Evolutionary conservation across 2,888 invertebrate genomes (phyloP).

Genomic region (Drosophila greeni): DNA sequence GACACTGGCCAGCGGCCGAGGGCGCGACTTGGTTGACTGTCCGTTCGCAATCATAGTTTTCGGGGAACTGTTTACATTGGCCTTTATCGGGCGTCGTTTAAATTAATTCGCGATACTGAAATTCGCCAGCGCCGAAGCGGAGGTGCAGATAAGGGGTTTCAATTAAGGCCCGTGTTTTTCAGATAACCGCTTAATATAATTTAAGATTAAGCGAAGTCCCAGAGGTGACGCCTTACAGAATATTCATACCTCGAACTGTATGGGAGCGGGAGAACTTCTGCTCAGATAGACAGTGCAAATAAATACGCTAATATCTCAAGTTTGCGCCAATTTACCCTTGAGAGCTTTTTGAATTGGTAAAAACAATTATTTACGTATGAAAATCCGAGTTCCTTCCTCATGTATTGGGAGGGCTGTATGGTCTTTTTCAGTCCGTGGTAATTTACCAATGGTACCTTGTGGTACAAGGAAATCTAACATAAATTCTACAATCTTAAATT

Average conservation of each 20-base stretch:
- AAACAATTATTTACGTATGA: conserved; percentile 2
- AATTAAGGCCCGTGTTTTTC: conserved; percentile 46
- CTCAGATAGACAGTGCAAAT: conserved; percentile 13
- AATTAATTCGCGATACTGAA: conserved; percentile 54
- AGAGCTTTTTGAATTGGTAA: conserved; percentile 1
- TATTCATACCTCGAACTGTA: not conserved
- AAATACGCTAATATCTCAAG: conserved; percentile 13
- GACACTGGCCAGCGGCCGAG: conserved; percentile 28
- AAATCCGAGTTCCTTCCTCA: too few species aligned
- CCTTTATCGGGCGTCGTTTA: conserved; percentile 53
- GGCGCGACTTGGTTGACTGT: conserved; percentile 28
- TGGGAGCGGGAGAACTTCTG: not conserved
- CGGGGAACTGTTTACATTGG: conserved; percentile 63
- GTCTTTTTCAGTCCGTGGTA: too few species aligned
- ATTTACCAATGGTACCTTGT: too few species aligned
- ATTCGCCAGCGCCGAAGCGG: conserved; percentile 2
- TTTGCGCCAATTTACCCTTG: not conserved
- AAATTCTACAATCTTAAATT: too few species aligned
- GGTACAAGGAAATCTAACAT: too few species aligned
- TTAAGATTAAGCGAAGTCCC: conserved; percentile 22
- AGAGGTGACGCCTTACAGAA: conserved; percentile 4
- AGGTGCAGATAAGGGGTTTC: conserved; percentile 53
- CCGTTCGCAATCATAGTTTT: conserved; percentile 49
- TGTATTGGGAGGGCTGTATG: too few species aligned
- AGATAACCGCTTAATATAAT: conserved; percentile 59